A percentile compares a stretch with the other conserved stretches of the same genome.
Evolutionary conservation across 2,888 invertebrate species (phyloP).

Genomic region (Drosophila cognata): DNA sequence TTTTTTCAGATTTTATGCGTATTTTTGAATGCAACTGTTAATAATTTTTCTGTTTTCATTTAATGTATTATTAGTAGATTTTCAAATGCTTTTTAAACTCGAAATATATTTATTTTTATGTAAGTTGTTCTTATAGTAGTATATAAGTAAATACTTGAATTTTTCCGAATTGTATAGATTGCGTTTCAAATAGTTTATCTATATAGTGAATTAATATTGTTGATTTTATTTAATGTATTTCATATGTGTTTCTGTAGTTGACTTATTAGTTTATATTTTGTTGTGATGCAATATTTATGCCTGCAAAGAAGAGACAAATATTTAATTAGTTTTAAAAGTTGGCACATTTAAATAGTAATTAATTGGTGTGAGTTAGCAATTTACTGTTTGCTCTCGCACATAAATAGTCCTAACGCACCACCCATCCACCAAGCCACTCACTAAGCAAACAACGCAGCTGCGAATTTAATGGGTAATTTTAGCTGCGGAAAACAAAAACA

Average conservation of each 20-base stretch:
- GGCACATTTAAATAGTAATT: background rate
- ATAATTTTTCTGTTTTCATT: background rate
- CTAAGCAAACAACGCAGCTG: background rate
- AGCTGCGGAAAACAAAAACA: background rate
- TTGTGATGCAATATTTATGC: slow-evolving; percentile 11
- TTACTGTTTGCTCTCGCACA: background rate
- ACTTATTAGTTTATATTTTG: slow-evolving; percentile 4
- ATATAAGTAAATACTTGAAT: background rate
- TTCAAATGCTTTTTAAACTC: background rate
- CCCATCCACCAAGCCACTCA: background rate
- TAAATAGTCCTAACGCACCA: background rate
- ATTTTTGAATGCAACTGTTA: background rate
- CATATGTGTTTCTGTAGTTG: background rate
- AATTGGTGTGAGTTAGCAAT: background rate
- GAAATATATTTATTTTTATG: background rate
- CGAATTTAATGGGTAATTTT: background rate
- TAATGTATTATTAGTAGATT: background rate
- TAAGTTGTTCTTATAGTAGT: background rate
- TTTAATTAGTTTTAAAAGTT: background rate
- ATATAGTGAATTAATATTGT: background rate
- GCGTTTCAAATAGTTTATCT: background rate
- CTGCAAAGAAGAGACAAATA: slow-evolving; percentile 46
- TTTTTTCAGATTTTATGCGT: background rate
- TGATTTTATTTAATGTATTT: background rate
- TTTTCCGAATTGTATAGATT: background rate